Conservation (phyloP, 1,140 invertebrate genomes). For the Cherax quadricarinatus region DNA sequence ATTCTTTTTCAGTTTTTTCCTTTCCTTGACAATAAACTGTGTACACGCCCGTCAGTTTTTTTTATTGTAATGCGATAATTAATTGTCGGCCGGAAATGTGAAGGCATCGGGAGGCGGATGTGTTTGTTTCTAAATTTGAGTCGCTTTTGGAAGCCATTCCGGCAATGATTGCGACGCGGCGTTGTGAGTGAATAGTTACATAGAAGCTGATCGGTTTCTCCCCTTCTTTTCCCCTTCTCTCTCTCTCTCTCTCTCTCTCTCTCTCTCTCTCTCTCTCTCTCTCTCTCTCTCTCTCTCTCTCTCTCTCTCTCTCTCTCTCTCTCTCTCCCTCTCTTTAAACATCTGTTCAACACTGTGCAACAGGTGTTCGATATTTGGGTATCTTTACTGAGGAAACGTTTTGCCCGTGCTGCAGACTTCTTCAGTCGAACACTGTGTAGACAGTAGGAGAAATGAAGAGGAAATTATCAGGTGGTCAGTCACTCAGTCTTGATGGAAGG, state of each 20-base stretch:
- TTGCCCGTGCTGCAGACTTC: neutral
- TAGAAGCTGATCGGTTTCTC: neutral
- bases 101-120: too few relatives aligned
- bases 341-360: neutral
- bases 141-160: too few relatives aligned
- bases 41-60: neutral
- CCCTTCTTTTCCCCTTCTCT: neutral
- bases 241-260: neutral
- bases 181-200: slow-evolving; percentile 12
- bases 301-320: neutral
- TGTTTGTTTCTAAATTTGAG: too few relatives aligned
- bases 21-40: too few relatives aligned
- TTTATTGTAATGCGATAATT: neutral
- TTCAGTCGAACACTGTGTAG: neutral
- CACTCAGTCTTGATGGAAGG: too few relatives aligned
- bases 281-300: neutral
- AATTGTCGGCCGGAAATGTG: neutral
- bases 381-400: too few relatives aligned
- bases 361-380: neutral
- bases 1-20: neutral
- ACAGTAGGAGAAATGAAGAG: neutral
- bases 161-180: neutral
- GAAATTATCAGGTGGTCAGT: too few relatives aligned
- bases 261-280: neutral
- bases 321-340: neutral